Evolutionary conservation across 2,113 vertebrate species (phyloP).

Genomic region (Columba janthina): DNA sequence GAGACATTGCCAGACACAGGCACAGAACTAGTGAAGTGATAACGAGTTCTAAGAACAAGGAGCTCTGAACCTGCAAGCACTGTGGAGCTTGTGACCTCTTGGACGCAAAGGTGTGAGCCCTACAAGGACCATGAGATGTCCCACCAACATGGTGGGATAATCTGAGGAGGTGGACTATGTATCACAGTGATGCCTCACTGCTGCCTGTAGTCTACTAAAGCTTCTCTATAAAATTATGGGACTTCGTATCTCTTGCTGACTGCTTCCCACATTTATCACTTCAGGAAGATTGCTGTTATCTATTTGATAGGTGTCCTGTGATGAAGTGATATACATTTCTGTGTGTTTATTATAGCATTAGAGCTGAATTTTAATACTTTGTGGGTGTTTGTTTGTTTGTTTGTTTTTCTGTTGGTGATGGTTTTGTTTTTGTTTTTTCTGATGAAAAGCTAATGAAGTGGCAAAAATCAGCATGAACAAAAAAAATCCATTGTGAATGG

Average conservation of each 20-base stretch:
- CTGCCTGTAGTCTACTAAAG: neutral
- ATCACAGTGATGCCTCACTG: rapidly evolving
- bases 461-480: neutral
- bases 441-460: neutral
- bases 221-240: neutral
- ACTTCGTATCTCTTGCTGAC: neutral
- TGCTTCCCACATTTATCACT: neutral
- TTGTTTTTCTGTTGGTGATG: no score
- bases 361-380: neutral
- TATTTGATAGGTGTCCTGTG: neutral
- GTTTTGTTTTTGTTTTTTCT: no score
- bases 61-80: neutral
- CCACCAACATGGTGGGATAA: no score
- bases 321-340: neutral
- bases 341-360: neutral
- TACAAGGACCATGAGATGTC: neutral
- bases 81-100: neutral
- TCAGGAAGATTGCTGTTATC: neutral
- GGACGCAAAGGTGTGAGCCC: neutral
- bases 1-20: neutral
- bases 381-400: neutral
- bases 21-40: neutral
- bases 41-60: neutral
- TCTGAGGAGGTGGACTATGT: neutral
- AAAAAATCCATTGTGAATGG: neutral